Percentiles rank a stretch among this genome's conserved stretches.
Conservation (phyloP, 2,797 vertebrate species). For the Adrianichthys oophorus region DNA sequence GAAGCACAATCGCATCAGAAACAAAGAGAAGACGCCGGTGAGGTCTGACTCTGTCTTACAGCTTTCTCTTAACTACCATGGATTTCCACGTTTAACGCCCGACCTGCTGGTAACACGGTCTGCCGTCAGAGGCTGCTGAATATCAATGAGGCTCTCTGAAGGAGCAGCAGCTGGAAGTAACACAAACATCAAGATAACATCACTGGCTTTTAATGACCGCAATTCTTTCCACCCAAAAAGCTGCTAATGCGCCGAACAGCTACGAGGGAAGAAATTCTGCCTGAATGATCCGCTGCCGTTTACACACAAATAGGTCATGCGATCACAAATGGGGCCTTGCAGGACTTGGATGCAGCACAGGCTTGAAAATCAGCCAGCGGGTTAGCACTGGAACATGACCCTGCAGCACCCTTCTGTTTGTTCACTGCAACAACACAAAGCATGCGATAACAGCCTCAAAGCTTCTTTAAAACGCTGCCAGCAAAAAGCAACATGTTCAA, state of each 20-base stretch:
- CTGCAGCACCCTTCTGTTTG: slow-evolving; percentile 27
- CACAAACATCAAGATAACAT: slow-evolving; percentile 26
- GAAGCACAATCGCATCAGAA: background rate
- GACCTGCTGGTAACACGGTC: slow-evolving; percentile 22
- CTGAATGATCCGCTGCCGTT: slow-evolving; percentile 24
- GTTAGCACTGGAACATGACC: slow-evolving; percentile 33
- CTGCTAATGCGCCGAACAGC: slow-evolving; percentile 11
- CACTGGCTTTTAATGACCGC: background rate
- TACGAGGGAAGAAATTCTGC: slow-evolving; percentile 22
- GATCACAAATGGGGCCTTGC: slow-evolving; percentile 39
- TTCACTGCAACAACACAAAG: slow-evolving; percentile 12
- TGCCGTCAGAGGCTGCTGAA: slow-evolving; percentile 29
- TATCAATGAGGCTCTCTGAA: slow-evolving; percentile 19
- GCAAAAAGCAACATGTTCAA: slow-evolving; percentile 8
- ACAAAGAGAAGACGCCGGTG: no score
- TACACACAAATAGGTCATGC: slow-evolving; percentile 47
- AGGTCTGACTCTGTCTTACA: background rate
- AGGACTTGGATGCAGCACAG: slow-evolving; percentile 25
- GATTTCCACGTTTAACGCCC: slow-evolving; percentile 17
- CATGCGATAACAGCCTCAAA: slow-evolving; percentile 28
- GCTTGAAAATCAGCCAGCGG: slow-evolving; percentile 46
- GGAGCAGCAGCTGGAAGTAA: slow-evolving; percentile 34
- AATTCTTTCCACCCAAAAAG: slow-evolving; percentile 3
- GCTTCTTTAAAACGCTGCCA: background rate
- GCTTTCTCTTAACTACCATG: background rate